phyloP scores from a whole-genome alignment of 1,140 invertebrate genomes.

The Lordiphosa clarofinis region DNA sequence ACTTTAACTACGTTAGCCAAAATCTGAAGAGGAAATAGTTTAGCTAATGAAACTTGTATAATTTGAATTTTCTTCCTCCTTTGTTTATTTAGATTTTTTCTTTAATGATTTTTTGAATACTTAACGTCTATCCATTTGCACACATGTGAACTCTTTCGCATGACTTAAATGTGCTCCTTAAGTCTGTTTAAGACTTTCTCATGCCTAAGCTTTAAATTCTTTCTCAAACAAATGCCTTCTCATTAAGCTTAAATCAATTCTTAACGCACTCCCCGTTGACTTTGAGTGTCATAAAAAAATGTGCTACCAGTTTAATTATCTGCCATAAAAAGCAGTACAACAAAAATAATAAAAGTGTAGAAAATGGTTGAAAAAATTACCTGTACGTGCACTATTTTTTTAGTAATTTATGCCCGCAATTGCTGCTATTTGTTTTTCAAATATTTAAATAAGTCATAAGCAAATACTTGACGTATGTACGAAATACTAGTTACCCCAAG shows the following conservation, averaged over 20 bases:
- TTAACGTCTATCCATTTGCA: too few species aligned
- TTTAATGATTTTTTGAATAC: too few species aligned
- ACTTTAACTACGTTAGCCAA: too few species aligned
- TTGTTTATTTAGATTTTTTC: too few species aligned
- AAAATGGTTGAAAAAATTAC: slow-evolving; percentile 14
- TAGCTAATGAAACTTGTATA: too few species aligned
- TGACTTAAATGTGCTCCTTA: too few species aligned
- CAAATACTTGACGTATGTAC: slow-evolving; percentile 61
- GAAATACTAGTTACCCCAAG: slow-evolving; percentile 44
- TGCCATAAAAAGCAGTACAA: slow-evolving; percentile 45
- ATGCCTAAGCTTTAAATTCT: too few species aligned
- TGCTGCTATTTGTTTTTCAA: slow-evolving; percentile 59
- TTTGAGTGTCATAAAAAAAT: slow-evolving; percentile 41
- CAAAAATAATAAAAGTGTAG: slow-evolving; percentile 18
- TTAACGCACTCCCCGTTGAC: slow-evolving; percentile 28
- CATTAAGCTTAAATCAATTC: slow-evolving; percentile 36
- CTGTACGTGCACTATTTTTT: slow-evolving; percentile 21
- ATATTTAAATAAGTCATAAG: slow-evolving; percentile 59
- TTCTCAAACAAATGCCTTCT: slow-evolving; percentile 6
- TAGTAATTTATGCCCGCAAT: slow-evolving; percentile 59
- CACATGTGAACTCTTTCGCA: too few species aligned
- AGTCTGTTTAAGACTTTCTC: too few species aligned
- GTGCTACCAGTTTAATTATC: slow-evolving; percentile 62
- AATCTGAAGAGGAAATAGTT: too few species aligned
- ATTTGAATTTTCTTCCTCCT: too few species aligned